Evolutionary conservation across 2,113 vertebrate genomes (phyloP).

Genomic region (Gracilinanus agilis): DNA sequence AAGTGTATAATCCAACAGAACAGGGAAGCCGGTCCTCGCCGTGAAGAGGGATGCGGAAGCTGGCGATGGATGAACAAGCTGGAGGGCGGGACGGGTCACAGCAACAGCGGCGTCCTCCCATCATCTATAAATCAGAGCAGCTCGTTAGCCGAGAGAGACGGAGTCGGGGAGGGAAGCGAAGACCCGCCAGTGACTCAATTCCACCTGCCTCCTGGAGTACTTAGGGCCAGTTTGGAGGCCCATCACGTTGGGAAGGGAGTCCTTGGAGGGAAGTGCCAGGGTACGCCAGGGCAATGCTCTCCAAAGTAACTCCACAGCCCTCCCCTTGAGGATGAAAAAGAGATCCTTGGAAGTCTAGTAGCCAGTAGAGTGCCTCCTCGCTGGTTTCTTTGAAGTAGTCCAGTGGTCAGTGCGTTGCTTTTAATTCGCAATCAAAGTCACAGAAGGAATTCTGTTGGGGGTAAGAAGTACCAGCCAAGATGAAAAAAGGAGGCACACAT

Average conservation of each 20-base stretch:
- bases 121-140: conserved; percentile 58
- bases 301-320: not conserved
- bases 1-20: conserved; percentile 53
- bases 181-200: conserved; percentile 18
- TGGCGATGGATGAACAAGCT: conserved; percentile 48
- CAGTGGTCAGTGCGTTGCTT: not conserved
- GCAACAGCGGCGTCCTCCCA: not conserved
- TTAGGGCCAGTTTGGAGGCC: conserved; percentile 2
- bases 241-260: not conserved
- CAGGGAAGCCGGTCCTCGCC: conserved; percentile 39
- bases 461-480: not conserved
- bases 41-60: conserved; percentile 39
- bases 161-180: conserved; percentile 58
- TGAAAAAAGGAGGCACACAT: not conserved
- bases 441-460: not conserved
- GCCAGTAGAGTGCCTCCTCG: not conserved
- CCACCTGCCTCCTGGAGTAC: not conserved
- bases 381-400: not conserved
- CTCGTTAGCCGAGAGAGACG: conserved; percentile 56
- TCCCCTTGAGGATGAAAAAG: not conserved
- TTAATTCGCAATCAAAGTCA: not conserved
- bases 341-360: not conserved
- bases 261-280: not conserved
- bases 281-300: too few species aligned
- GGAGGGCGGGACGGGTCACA: conserved; percentile 45